phyloP scores from a whole-genome alignment of 2,113 vertebrate genomes.

The Naja naja region DNA sequence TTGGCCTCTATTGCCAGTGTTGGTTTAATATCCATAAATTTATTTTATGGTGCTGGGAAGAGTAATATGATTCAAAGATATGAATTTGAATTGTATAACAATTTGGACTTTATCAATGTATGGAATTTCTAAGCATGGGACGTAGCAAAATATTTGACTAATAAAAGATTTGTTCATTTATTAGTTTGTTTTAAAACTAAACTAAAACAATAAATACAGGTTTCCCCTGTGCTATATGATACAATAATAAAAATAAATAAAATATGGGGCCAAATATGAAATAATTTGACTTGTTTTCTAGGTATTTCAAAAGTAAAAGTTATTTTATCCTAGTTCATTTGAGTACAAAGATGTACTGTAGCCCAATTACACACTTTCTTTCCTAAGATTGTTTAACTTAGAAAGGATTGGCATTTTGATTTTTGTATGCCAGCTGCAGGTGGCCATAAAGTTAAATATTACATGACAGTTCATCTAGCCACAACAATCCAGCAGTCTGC shows the following conservation, averaged over 20 bases:
- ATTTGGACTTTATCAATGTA: not conserved
- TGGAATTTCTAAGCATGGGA: not conserved
- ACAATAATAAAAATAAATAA: not conserved
- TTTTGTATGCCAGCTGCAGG: not conserved
- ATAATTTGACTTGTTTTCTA: not conserved
- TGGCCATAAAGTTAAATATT: not conserved
- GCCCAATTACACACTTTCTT: not conserved
- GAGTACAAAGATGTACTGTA: not conserved
- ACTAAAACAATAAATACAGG: not conserved
- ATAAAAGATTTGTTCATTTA: not conserved
- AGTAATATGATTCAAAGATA: not conserved
- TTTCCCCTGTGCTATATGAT: not conserved
- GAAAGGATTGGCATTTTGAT: not conserved
- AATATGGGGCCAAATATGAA: not conserved
- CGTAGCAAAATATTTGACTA: not conserved
- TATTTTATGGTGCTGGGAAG: not conserved
- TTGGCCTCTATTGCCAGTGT: not conserved
- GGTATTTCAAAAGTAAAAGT: not conserved
- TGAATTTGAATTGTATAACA: not conserved
- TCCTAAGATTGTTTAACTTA: not conserved
- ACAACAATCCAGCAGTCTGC: not conserved
- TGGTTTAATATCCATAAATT: not conserved
- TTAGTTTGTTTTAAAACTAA: not conserved
- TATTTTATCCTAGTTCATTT: not conserved
- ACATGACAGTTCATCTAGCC: not conserved